Evolutionary conservation across 1,140 invertebrate species (phyloP), one percentile per base, ranked within the genome.

Genomic region (Ericerus pela): DNA sequence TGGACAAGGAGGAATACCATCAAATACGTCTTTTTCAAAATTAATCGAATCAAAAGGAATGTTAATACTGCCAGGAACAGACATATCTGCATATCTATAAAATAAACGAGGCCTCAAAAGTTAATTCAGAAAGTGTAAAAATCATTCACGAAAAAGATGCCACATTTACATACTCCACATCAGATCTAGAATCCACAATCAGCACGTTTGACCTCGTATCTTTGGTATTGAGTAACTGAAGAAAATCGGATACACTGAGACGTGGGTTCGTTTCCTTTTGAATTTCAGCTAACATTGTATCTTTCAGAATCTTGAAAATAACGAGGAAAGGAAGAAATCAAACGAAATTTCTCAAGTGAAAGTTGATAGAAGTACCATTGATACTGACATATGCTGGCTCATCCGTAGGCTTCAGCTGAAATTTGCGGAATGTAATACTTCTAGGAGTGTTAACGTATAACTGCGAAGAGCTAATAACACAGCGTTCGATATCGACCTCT

Each of bases 401-500:
- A 38, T 58, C 53, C 59, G 43, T 58, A 22, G 27, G 31, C 27
- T 54, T 54, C 1, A 54, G 70, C 59, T 84, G 82, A 72, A 89
- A 81, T 66, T 84, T 78, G 53, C 93, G 74, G 66, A 81, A 85
- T 8, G 88, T 86, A 26, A 92, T 84, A 70, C 89, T 94, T 58
- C 80, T 80, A 1, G 92, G 93, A 1, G 92, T 95, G 52, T 69
- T 79, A 62, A 82, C 78, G 65, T 88, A 94, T 72, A 94, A 88
- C 58, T 79, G 76, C 61, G 85, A 84, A 0, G 93, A 92, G 69
- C 91, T 85, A 69, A 79, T 80, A 1, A 96, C 88, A 73, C 90
- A 94, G 58, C 79, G 77, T 65, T 96, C 90, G 63, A 97, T 96
- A 63, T 95, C 88, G 55, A 96, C 89, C 70, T 96, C 92, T 78